Evolutionary conservation across 2,888 invertebrate genomes (phyloP), one percentile per base, ranked within the genome.

Genomic region (Polyommatus icarus): DNA sequence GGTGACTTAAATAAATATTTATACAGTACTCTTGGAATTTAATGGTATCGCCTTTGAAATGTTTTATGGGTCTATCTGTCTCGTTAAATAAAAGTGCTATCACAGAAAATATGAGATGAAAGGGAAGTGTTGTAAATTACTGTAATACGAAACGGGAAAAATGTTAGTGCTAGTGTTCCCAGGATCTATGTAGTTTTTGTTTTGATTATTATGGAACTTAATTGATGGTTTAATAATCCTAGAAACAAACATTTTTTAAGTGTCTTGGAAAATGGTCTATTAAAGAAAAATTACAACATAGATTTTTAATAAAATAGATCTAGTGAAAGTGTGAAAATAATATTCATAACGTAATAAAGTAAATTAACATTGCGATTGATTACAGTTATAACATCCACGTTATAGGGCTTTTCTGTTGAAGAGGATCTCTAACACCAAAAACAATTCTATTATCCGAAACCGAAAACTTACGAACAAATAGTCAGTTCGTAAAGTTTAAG

Each of bases 1-100:
- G 86, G 84, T 82, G 84, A 84, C 85, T 87, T 85, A 84, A 85
- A 83, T 87, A 87, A 90, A 90, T 85, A 90, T 89, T 89, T 88
- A 86, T 84, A 82, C 83, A 86, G 85, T 86, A 83, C 85, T 84
- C 80, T 76, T 80, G 77, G 78, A 78, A 81, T 85, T 86, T 84
- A 82, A 83, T 81, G 79, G 83, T 80, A 82, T 83, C 80, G 78
- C 71, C 72, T 73, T 82, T 78, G 78, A 79, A 84, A 82, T 83
- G 81, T 84, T 81, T 80, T 61, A 81, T 79, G 82, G 79, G 78
- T 78, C 81, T 81, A 78, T 77, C 75, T 83, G 80, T 80, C 59
- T 79, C 54, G 75, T 54, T 61, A 76, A 76, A 67, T 61, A 76
- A 76, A 24, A 67, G 46, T 76, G 67, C 46, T 61, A 24, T 67